Base-by-base conservation (phyloP, 2,113 vertebrate species). In the Onychostoma macrolepis region DNA sequence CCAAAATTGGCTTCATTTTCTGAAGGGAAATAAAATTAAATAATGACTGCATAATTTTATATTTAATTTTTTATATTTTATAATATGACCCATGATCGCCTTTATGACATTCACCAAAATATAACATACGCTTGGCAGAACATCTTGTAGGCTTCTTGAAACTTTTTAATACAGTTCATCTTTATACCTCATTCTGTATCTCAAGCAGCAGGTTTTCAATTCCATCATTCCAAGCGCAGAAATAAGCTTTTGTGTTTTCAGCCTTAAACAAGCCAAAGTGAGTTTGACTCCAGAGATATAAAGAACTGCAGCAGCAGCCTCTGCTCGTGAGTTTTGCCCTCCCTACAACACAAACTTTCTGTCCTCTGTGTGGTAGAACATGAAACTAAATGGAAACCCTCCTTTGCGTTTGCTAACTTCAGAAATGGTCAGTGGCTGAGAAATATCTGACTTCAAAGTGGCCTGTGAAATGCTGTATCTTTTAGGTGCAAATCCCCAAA, bases 381-480 rank as follows among this genome's bases (percentile, higher is more conserved):
- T 28, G 24, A 85, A 75, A 13, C 53, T 38, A 58, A 75, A 76
- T 76, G 13, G n/a, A 61, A 67, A 53, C 15, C 30, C 26, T 80
- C 24, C 63, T 79, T 28, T 71, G 8, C 30, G 10, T 86, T 53
- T 80, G 63, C 43, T 72, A 24, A 21, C 45, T 80, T 72, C 13
- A 50, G 45, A 80, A 53, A 41, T 58, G 50, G 78, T 72, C 77
- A 65, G 72, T 48, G 50, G 58, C 56, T 63, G 6, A 56, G 19
- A 43, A 63, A 41, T 63, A 80, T 63, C 36, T 28, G 78, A 80
- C 79, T 80, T 80, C 56, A 80, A 80, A 80, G 53, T 63, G 24
- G 15, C 79, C 56, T 80, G 36, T 80, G 56, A 80, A 80, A 80
- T 80, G 71, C 36, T 41, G 77, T 24, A 36, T 41, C 76, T 80